phyloP scores from a whole-genome alignment of 2,888 invertebrate species.

The Aporophyla nigra region DNA sequence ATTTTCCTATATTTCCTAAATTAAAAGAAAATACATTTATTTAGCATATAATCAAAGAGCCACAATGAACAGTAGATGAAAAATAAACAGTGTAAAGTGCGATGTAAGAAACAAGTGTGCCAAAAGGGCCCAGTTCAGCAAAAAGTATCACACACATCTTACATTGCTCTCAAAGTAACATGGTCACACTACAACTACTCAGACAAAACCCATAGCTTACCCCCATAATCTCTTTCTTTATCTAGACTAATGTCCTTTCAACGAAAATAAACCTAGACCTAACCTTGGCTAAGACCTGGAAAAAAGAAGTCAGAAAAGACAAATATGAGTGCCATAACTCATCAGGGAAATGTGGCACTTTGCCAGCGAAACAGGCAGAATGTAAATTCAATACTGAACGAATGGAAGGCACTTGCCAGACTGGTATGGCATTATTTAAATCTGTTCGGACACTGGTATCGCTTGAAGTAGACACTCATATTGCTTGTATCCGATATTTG shows the following conservation, averaged over 20 bases:
- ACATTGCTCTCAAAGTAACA: neutral
- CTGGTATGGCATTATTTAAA: conserved; percentile 69
- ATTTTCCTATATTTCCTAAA: neutral
- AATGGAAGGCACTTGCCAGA: conserved; percentile 68
- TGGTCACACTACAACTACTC: neutral
- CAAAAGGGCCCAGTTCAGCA: too few relatives aligned
- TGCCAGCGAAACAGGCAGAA: conserved; percentile 73
- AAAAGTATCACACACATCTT: neutral
- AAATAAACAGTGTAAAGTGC: too few relatives aligned
- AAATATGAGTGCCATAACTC: conserved; percentile 77
- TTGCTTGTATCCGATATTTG: conserved; percentile 36
- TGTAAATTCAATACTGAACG: conserved; percentile 78
- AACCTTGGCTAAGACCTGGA: conserved; percentile 46
- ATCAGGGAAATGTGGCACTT: conserved; percentile 67
- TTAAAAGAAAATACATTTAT: too few relatives aligned
- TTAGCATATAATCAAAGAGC: too few relatives aligned
- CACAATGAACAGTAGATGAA: too few relatives aligned
- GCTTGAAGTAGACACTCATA: conserved; percentile 38
- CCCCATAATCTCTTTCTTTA: conserved; percentile 30
- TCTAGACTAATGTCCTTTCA: conserved; percentile 34
- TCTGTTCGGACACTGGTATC: conserved; percentile 60
- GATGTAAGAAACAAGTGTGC: too few relatives aligned
- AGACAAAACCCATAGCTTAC: conserved; percentile 31
- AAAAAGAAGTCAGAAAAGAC: conserved; percentile 59
- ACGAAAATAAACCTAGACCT: conserved; percentile 51